Evolutionary conservation across 2,797 vertebrate species (phyloP).

Genomic region (Lepus townsendii): DNA sequence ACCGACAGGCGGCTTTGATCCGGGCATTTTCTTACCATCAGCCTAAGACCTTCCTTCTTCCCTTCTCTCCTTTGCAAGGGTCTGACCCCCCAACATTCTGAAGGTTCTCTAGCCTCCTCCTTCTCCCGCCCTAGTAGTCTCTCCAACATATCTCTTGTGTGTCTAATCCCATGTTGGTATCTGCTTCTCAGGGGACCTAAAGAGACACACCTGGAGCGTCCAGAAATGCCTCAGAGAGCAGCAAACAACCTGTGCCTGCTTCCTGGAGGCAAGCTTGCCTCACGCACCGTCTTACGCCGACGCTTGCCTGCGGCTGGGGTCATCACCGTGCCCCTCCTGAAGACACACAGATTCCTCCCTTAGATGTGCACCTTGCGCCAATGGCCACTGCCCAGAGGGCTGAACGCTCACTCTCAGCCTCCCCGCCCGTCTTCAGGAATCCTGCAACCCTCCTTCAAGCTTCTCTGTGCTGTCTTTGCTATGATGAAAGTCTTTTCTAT

Average conservation of each 20-base stretch:
- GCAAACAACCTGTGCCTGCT: background rate
- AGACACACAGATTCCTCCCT: background rate
- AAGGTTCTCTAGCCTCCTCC: background rate
- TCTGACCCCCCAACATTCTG: background rate
- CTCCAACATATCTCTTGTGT: too few relatives aligned
- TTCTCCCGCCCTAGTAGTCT: too few relatives aligned
- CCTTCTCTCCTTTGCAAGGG: background rate
- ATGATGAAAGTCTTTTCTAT: too few relatives aligned
- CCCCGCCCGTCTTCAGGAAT: too few relatives aligned
- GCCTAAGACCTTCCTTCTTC: background rate
- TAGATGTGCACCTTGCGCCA: fast-evolving
- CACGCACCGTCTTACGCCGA: background rate
- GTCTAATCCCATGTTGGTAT: too few relatives aligned
- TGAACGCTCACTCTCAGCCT: too few relatives aligned
- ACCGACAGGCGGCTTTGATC: background rate
- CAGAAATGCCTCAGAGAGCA: background rate
- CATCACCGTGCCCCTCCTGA: background rate
- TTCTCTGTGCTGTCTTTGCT: too few relatives aligned
- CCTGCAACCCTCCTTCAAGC: too few relatives aligned
- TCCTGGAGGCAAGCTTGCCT: background rate
- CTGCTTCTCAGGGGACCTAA: background rate
- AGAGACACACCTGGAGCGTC: background rate
- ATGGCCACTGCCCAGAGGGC: too few relatives aligned
- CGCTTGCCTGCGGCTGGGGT: background rate
- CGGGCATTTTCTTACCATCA: too few relatives aligned